Conservation (phyloP, 2,888 invertebrate genomes). For the Leptura quadrifasciata region DNA sequence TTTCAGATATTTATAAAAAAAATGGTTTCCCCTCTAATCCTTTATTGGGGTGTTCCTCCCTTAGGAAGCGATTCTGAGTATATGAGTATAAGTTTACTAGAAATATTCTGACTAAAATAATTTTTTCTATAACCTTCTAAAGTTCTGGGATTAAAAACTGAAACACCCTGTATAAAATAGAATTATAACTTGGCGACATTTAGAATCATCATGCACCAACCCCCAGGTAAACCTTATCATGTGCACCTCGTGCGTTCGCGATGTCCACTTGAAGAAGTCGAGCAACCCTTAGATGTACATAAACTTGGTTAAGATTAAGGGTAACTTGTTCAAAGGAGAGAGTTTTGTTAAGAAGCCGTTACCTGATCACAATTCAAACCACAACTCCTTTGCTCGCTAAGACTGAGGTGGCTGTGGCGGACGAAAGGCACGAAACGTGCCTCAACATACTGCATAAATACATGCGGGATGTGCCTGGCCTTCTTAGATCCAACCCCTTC, state of each 20-base stretch:
- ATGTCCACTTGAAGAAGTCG: slow-evolving; percentile 62
- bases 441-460: slow-evolving; percentile 65
- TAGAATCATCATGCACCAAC: not conserved
- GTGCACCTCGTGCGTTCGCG: slow-evolving; percentile 11
- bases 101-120: too few relatives aligned
- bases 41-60: too few relatives aligned
- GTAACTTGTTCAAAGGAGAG: slow-evolving; percentile 64
- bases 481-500: slow-evolving; percentile 54
- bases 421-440: slow-evolving; percentile 38
- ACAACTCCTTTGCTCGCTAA: slow-evolving; percentile 67
- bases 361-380: slow-evolving; percentile 72
- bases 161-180: too few relatives aligned
- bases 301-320: slow-evolving; percentile 60
- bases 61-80: too few relatives aligned
- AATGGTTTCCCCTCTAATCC: too few relatives aligned
- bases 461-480: slow-evolving; percentile 62
- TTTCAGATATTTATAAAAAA: too few relatives aligned
- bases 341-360: slow-evolving; percentile 61
- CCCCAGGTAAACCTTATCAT: not conserved
- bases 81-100: too few relatives aligned
- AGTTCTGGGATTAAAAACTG: too few relatives aligned
- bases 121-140: too few relatives aligned
- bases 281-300: slow-evolving; percentile 60
- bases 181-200: too few relatives aligned
- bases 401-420: slow-evolving; percentile 57